Percentiles rank a stretch among this genome's conserved stretches.
These are phyloP conservation scores for Pyrrhia umbra DNA, from an alignment of 2,888 invertebrate species.

Conservation along the genomic window DNA sequence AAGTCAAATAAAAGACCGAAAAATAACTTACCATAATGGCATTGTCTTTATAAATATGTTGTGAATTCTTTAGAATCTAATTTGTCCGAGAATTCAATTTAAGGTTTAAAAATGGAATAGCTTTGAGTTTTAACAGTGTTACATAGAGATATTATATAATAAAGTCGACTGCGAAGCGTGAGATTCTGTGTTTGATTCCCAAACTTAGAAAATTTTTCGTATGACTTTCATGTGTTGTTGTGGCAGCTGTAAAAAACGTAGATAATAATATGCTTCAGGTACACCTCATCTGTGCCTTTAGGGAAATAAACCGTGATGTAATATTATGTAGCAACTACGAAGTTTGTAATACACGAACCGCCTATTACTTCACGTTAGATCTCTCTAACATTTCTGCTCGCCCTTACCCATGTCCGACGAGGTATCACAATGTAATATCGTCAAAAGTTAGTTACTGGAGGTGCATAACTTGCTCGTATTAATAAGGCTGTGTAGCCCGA, in stretches of 20 bases:
- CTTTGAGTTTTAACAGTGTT: neutral
- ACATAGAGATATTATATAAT: too few species aligned
- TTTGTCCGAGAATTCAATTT: neutral
- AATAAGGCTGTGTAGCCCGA: conserved; percentile 56
- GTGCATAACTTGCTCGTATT: conserved; percentile 55
- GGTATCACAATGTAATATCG: conserved; percentile 56
- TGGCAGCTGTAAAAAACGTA: too few species aligned
- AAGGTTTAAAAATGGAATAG: neutral
- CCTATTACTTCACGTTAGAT: conserved; percentile 13
- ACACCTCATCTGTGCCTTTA: too few species aligned
- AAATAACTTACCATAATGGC: neutral
- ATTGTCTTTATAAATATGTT: neutral
- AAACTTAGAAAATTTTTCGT: too few species aligned
- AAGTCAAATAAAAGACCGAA: neutral
- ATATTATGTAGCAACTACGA: neutral
- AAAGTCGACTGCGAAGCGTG: too few species aligned
- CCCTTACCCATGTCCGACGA: conserved; percentile 45
- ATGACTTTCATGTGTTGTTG: too few species aligned
- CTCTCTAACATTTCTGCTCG: conserved; percentile 16
- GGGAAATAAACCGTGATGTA: neutral
- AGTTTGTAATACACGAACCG: conserved; percentile 23
- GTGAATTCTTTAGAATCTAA: neutral
- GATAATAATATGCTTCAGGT: too few species aligned
- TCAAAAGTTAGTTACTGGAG: conserved; percentile 51
- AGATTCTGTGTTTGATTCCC: too few species aligned